phyloP scores from a whole-genome alignment of 2,888 invertebrate genomes.

The Amblyjoppa proteus region DNA sequence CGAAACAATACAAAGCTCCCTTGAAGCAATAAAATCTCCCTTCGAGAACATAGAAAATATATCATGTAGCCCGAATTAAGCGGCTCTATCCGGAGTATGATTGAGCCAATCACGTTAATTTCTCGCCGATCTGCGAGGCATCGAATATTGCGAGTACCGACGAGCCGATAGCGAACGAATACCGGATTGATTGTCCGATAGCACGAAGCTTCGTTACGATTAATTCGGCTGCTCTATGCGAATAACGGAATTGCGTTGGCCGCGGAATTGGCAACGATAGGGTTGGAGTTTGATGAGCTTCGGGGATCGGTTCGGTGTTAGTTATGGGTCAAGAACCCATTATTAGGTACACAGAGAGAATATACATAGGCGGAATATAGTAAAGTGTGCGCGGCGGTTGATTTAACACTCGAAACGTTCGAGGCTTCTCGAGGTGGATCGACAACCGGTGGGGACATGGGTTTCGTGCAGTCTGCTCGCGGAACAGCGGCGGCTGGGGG shows the following conservation, averaged over 20 bases:
- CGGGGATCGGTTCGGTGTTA: conserved; percentile 18
- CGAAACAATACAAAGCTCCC: too few species aligned
- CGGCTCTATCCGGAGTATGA: not conserved
- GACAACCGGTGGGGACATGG: conserved; percentile 9
- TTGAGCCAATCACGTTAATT: not conserved
- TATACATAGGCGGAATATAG: conserved; percentile 2
- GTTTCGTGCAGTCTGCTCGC: conserved; percentile 2
- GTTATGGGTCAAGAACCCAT: conserved; percentile 74
- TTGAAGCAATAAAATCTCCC: too few species aligned
- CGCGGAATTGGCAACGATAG: conserved; percentile 16
- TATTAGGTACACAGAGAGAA: conserved; percentile 55
- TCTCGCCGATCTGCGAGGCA: not conserved
- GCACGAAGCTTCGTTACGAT: not conserved
- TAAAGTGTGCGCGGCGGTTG: conserved; percentile 48
- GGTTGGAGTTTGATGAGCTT: conserved; percentile 12
- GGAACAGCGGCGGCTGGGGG: conserved; percentile 27
- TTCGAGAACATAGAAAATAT: too few species aligned
- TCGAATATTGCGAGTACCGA: conserved; percentile 21
- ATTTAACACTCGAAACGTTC: conserved; percentile 39
- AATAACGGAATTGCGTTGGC: conserved; percentile 15
- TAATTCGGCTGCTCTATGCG: not conserved
- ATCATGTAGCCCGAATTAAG: too few species aligned
- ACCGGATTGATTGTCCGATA: conserved; percentile 22
- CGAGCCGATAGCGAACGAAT: conserved; percentile 26
- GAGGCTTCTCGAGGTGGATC: conserved; percentile 14